phyloP scores from a whole-genome alignment of 1,140 invertebrate species.

The Choristoneura fumiferana region DNA sequence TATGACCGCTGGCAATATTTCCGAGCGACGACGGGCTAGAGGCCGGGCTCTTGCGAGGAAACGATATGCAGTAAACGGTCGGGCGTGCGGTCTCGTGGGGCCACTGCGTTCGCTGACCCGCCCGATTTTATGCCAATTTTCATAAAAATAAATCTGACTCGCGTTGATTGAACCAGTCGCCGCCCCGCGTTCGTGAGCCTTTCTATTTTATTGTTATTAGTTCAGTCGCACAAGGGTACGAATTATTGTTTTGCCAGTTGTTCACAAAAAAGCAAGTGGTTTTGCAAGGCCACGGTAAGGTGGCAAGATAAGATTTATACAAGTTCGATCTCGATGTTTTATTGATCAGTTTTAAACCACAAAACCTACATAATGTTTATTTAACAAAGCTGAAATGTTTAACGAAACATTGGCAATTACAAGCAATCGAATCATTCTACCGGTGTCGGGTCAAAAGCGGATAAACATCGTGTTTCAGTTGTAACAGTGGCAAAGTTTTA shows the following conservation, averaged over 20 bases:
- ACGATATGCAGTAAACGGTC: constrained; percentile 75
- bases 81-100: constrained; percentile 73
- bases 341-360: no score
- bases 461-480: no score
- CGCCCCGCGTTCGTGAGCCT: constrained; percentile 59
- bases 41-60: constrained; percentile 44
- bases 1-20: constrained; percentile 75
- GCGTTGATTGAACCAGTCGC: constrained; percentile 75
- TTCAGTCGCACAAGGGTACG: constrained; percentile 66
- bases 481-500: no score
- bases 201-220: constrained; percentile 78
- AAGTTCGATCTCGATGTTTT: not conserved
- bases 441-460: no score
- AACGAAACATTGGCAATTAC: no score
- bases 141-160: constrained; percentile 78
- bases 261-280: constrained; percentile 49
- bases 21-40: constrained; percentile 45
- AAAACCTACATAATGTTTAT: no score
- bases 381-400: no score
- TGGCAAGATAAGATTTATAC: not conserved
- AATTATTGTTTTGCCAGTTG: constrained; percentile 75
- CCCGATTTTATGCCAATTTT: constrained; percentile 76
- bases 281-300: not conserved
- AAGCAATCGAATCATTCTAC: no score
- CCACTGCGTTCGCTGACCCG: constrained; percentile 63